Percentiles rank a stretch among this genome's conserved stretches.
Evolutionary conservation across 2,888 invertebrate species (phyloP).

Genomic region (Agonopterix subpropinquella): DNA sequence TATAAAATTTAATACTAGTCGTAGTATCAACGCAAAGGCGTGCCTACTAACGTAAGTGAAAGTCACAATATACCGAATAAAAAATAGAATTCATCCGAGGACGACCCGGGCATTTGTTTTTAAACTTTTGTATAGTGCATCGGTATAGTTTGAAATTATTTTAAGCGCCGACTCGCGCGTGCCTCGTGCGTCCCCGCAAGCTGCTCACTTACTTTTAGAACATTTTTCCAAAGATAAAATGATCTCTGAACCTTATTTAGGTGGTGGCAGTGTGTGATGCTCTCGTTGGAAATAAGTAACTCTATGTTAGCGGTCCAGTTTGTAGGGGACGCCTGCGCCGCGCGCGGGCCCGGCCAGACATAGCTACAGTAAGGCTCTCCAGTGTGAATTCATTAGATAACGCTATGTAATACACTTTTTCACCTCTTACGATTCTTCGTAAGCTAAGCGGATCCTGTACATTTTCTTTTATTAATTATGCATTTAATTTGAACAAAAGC

Average conservation of each 20-base stretch:
- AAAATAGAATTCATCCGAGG: conserved; percentile 6
- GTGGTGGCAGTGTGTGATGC: no score
- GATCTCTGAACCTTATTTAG: no score
- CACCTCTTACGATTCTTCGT: conserved; percentile 35
- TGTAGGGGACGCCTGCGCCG: not conserved
- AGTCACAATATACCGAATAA: conserved; percentile 4
- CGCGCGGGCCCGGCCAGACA: conserved; percentile 14
- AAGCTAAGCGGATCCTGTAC: conserved; percentile 24
- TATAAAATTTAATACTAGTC: conserved; percentile 25
- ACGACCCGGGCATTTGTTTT: conserved; percentile 56
- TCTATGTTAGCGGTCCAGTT: no score
- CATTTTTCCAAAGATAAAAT: no score
- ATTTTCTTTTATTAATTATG: conserved; percentile 36
- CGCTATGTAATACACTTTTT: conserved; percentile 40
- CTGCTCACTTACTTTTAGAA: no score
- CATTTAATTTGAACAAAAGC: conserved; percentile 58
- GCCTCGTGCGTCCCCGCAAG: not conserved
- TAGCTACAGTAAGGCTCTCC: conserved; percentile 42
- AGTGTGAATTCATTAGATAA: conserved; percentile 28
- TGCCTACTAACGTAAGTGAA: conserved; percentile 11
- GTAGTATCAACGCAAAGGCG: conserved; percentile 17
- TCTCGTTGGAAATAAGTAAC: no score
- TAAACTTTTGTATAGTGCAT: conserved; percentile 51
- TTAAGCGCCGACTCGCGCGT: conserved; percentile 40
- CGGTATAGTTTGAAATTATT: conserved; percentile 48